Conservation (phyloP, 2,113 vertebrate genomes). For the Zingel zingel region DNA sequence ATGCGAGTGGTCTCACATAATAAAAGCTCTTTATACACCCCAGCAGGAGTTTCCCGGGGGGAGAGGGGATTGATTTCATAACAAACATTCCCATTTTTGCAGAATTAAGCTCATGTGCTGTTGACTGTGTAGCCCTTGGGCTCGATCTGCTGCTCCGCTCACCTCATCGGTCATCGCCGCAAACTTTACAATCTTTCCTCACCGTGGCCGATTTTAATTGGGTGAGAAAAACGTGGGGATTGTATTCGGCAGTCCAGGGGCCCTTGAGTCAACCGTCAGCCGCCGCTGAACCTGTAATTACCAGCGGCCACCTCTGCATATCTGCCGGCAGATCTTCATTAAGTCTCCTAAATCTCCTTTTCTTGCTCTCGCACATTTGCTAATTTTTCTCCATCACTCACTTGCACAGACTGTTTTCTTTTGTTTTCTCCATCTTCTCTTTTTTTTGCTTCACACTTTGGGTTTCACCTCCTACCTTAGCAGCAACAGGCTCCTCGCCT, state of each 20-base stretch:
- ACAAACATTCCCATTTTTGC: conserved; percentile 18
- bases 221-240: conserved; percentile 23
- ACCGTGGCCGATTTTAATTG: conserved; percentile 41
- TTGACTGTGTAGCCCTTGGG: conserved; percentile 12
- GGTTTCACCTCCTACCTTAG: conserved; percentile 2
- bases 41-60: neutral
- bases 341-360: neutral
- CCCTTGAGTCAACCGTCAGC: conserved; percentile 6
- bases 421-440: neutral
- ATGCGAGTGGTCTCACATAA: neutral
- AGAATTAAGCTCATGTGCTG: neutral
- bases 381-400: neutral
- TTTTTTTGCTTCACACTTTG: neutral
- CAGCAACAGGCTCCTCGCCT: neutral
- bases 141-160: neutral
- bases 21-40: conserved; percentile 3
- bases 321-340: neutral
- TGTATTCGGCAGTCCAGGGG: conserved; percentile 3
- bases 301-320: neutral
- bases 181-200: conserved; percentile 12
- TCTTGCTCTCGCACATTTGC: neutral
- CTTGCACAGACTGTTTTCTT: neutral
- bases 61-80: conserved; percentile 11
- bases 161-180: conserved; percentile 3
- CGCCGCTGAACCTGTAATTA: conserved; percentile 15